Conservation (phyloP, 1,140 invertebrate species). For the Cyrtorhinus lividipennis region DNA sequence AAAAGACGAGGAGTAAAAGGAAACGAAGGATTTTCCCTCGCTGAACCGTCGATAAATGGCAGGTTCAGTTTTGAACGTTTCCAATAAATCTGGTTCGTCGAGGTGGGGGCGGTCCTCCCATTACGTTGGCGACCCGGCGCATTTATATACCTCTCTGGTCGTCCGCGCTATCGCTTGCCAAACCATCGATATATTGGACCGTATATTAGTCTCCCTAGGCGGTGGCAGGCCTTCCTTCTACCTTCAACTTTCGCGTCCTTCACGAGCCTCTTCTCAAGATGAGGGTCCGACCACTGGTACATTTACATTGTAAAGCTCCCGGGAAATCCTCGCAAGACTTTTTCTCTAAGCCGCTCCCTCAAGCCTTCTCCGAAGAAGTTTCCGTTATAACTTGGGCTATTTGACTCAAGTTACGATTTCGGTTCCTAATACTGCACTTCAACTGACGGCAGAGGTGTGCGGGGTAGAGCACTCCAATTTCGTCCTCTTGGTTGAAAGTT, state of each 20-base stretch:
- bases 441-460: too few species aligned
- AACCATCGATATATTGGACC: slow-evolving; percentile 5
- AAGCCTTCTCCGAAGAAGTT: too few species aligned
- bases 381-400: too few species aligned
- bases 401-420: too few species aligned
- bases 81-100: not conserved
- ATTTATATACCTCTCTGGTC: slow-evolving; percentile 7
- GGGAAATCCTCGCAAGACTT: too few species aligned
- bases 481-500: too few species aligned
- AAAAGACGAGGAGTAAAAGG: not conserved
- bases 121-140: slow-evolving; percentile 4
- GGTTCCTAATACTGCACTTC: too few species aligned
- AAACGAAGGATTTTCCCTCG: not conserved
- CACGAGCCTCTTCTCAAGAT: not conserved
- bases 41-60: slow-evolving; percentile 5
- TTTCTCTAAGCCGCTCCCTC: too few species aligned
- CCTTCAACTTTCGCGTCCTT: not conserved
- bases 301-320: not conserved
- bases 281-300: not conserved
- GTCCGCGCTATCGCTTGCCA: slow-evolving; percentile 7
- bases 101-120: not conserved
- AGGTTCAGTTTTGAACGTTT: slow-evolving; percentile 8
- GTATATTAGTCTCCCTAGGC: not conserved
- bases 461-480: too few species aligned
- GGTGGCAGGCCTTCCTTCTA: too few species aligned